phyloP scores from a whole-genome alignment of 2,113 vertebrate species.

The Pteruthius melanotis region DNA sequence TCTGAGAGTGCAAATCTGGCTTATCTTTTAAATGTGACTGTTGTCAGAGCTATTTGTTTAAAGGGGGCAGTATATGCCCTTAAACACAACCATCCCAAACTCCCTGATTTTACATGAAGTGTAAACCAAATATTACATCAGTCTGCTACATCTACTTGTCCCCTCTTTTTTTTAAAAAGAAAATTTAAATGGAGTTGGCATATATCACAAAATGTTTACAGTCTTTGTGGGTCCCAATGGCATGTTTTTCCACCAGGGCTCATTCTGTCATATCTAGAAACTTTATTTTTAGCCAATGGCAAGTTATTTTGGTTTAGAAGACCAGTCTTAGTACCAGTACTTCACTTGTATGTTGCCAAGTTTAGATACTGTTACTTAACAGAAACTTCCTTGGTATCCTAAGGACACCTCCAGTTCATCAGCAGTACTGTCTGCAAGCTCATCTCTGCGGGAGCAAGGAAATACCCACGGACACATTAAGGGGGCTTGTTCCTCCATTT shows the following conservation, averaged over 20 bases:
- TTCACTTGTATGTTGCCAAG: not conserved
- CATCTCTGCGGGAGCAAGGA: not conserved
- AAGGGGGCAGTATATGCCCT: not conserved
- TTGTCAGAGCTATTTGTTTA: not conserved
- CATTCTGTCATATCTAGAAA: slow-evolving; percentile 31
- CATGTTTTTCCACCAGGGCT: slow-evolving; percentile 19
- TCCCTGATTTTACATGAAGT: not conserved
- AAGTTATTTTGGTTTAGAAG: not conserved
- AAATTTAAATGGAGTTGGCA: slow-evolving; percentile 42
- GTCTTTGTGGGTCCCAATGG: not conserved
- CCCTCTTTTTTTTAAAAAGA: not conserved
- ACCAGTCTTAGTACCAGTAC: not conserved
- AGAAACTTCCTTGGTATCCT: not conserved
- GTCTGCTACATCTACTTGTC: not conserved
- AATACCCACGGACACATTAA: accelerated
- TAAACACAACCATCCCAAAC: not conserved
- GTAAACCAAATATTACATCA: not conserved
- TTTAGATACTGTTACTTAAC: not conserved
- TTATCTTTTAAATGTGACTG: not conserved
- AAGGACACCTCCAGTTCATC: not conserved
- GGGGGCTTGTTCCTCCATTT: not conserved
- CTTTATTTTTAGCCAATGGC: slow-evolving; percentile 12
- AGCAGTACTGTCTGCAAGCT: not conserved
- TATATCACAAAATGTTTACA: slow-evolving; percentile 26
- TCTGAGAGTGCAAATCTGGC: not conserved